phyloP scores from a whole-genome alignment of 2,888 invertebrate species.

The Yponomeuta malinellus region DNA sequence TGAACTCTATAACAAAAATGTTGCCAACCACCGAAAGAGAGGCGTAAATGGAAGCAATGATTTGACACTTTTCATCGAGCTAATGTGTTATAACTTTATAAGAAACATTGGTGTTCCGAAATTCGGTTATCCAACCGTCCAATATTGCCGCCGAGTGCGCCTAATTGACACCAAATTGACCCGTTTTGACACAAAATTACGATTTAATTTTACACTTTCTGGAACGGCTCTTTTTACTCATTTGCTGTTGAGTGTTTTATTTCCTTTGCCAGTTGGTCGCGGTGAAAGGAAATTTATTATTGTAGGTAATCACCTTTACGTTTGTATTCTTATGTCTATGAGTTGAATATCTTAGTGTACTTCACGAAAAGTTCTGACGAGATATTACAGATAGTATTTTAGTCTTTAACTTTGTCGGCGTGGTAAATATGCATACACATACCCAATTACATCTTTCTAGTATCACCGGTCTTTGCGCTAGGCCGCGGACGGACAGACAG shows the following conservation, averaged over 20 bases:
- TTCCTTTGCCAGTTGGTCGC: conserved; percentile 6
- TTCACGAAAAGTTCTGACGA: too few relatives aligned
- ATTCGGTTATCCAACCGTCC: conserved; percentile 46
- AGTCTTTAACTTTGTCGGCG: too few relatives aligned
- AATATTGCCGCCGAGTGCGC: conserved; percentile 33
- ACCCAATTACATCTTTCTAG: too few relatives aligned
- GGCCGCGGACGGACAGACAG: too few relatives aligned
- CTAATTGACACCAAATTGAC: conserved; percentile 68
- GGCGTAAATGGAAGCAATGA: conserved; percentile 68
- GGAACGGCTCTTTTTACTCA: conserved; percentile 35
- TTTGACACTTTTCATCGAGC: conserved; percentile 59
- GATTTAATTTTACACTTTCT: conserved; percentile 63
- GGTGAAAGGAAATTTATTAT: conserved; percentile 38
- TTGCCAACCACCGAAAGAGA: conserved; percentile 37
- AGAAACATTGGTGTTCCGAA: conserved; percentile 41
- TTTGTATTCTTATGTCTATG: not conserved
- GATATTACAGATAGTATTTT: too few relatives aligned
- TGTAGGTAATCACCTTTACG: not conserved
- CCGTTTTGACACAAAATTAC: conserved; percentile 58
- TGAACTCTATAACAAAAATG: conserved; percentile 32
- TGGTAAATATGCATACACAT: too few relatives aligned
- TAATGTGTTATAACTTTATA: conserved; percentile 50
- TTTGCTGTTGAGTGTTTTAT: conserved; percentile 21
- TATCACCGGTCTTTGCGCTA: too few relatives aligned
- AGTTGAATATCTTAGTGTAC: not conserved